Conservation (phyloP, 2,888 invertebrate species). For the Plebejus melissa region DNA sequence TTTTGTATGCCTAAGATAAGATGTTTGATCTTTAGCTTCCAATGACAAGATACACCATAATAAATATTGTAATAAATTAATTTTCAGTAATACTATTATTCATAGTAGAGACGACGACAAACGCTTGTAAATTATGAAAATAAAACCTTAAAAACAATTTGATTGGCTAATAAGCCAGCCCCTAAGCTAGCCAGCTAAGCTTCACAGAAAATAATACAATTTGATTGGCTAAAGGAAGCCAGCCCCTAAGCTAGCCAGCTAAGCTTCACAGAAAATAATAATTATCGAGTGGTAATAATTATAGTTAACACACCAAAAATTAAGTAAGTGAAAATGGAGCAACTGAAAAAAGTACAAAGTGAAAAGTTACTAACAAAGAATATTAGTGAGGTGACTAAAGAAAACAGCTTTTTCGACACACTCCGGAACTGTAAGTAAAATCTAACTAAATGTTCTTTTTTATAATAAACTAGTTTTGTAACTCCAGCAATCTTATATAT, state of each 20-base stretch:
- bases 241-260: neutral
- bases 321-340: neutral
- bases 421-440: slow-evolving; percentile 25
- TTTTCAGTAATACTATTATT: neutral
- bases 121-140: slow-evolving; percentile 1
- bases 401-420: neutral
- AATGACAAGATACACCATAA: neutral
- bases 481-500: too few species aligned
- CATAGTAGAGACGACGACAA: neutral
- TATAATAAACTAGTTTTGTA: too few species aligned
- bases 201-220: too few species aligned
- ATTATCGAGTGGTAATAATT: neutral
- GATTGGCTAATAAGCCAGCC: neutral
- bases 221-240: slow-evolving; percentile 7
- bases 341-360: slow-evolving; percentile 14
- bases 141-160: slow-evolving; percentile 1
- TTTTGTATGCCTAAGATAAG: slow-evolving; percentile 4
- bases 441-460: neutral
- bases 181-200: neutral
- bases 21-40: slow-evolving; percentile 7
- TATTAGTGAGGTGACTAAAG: neutral
- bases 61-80: neutral
- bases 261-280: neutral
- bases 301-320: neutral
- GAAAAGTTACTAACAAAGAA: neutral